These are phyloP conservation scores for Sisor rabdophorus DNA, from an alignment of 2,113 vertebrate species.

Conservation along the genomic window DNA sequence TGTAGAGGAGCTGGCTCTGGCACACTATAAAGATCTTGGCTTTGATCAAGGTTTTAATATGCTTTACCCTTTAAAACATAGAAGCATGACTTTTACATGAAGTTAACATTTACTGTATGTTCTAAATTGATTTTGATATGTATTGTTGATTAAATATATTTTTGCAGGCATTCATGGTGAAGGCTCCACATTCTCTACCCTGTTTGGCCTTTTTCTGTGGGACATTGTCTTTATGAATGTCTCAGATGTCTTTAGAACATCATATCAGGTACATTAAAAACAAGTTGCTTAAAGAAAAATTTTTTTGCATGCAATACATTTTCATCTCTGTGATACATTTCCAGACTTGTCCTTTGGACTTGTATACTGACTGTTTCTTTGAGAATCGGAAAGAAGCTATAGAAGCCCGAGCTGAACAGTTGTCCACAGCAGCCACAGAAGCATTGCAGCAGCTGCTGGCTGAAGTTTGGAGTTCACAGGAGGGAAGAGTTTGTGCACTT, in stretches of 20 bases:
- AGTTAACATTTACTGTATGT: background rate
- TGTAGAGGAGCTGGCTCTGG: conserved; percentile 86
- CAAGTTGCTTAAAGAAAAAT: too few relatives aligned
- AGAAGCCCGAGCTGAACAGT: conserved; percentile 70
- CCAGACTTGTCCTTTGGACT: conserved; percentile 83
- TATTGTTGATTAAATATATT: background rate
- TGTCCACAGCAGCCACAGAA: conserved; percentile 67
- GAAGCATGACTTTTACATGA: background rate
- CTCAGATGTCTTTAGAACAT: conserved; percentile 84
- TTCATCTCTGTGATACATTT: too few relatives aligned
- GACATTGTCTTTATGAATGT: conserved; percentile 88
- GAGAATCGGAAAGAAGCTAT: conserved; percentile 74
- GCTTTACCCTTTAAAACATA: background rate
- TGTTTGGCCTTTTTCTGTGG: conserved; percentile 88
- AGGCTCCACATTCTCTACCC: conserved; percentile 85
- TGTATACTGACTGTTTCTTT: conserved; percentile 90
- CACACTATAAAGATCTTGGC: conserved; percentile 78
- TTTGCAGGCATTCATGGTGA: conserved; percentile 92
- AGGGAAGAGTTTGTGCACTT: conserved; percentile 75
- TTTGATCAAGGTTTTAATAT: conserved; percentile 82
- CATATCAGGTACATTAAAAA: conserved; percentile 79
- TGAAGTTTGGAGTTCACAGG: conserved; percentile 77
- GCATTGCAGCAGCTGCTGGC: conserved; percentile 70
- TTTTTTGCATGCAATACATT: too few relatives aligned
- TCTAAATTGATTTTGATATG: background rate